phyloP scores from a whole-genome alignment of 2,113 vertebrate species.

The Scortum barcoo region DNA sequence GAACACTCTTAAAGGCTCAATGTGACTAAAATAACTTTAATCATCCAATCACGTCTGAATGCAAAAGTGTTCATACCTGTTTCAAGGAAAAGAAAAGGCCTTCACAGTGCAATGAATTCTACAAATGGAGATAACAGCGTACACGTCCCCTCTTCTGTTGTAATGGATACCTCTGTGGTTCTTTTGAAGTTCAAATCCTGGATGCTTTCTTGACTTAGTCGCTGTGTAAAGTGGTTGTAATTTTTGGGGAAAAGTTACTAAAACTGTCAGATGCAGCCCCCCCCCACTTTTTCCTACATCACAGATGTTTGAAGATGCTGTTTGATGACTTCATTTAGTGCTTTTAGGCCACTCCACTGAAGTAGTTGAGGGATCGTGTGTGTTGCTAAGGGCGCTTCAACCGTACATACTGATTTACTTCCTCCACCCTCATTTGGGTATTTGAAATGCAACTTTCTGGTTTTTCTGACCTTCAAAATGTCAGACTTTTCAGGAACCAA shows the following conservation, averaged over 20 bases:
- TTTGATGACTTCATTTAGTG: background rate
- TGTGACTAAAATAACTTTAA: conserved; percentile 1
- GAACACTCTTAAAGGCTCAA: background rate
- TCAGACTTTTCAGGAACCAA: conserved; percentile 15
- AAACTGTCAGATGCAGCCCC: background rate
- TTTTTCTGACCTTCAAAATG: conserved; percentile 26
- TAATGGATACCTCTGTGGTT: no score
- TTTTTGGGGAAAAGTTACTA: background rate
- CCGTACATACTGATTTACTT: background rate
- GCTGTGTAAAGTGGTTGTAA: background rate
- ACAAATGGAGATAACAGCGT: background rate
- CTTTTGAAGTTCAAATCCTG: background rate
- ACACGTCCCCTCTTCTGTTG: background rate
- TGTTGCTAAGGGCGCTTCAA: background rate
- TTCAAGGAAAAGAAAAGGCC: background rate
- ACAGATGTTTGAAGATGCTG: background rate
- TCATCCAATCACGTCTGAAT: background rate
- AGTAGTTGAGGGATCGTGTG: background rate
- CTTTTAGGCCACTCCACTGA: background rate
- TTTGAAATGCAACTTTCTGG: conserved; percentile 15
- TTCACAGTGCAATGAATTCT: no score
- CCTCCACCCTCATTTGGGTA: background rate
- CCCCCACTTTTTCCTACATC: background rate
- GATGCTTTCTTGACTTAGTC: background rate
- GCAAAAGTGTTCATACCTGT: background rate